Percentiles rank a stretch among this genome's conserved stretches.
Evolutionary conservation across 2,888 invertebrate species (phyloP).

Genomic region (Meghimatium bilineatum): DNA sequence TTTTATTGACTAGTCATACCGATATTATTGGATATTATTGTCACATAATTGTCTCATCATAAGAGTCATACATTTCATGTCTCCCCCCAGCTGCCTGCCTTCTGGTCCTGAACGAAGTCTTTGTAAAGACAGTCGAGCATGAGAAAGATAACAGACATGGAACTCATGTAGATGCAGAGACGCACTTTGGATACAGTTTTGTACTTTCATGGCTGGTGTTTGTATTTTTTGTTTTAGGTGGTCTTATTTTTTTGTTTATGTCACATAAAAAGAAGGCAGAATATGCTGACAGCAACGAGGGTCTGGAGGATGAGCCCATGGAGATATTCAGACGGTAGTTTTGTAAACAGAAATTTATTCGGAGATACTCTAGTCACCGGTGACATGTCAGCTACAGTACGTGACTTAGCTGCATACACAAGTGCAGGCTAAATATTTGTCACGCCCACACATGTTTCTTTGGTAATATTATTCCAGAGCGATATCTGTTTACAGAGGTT

Average conservation of each 20-base stretch:
- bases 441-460: not conserved
- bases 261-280: conserved; percentile 90
- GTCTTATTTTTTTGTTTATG: conserved; percentile 86
- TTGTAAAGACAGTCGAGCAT: conserved; percentile 85
- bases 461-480: not conserved
- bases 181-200: conserved; percentile 82
- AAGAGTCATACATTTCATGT: not conserved
- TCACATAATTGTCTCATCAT: no score
- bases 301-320: conserved; percentile 90
- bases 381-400: not conserved
- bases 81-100: conserved; percentile 84
- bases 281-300: conserved; percentile 88
- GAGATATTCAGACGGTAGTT: conserved; percentile 81
- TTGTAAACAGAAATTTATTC: not conserved
- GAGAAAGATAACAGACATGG: conserved; percentile 83
- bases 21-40: no score
- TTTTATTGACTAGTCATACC: no score
- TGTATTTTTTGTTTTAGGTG: conserved; percentile 83
- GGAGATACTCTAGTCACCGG: not conserved
- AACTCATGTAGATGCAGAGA: conserved; percentile 82
- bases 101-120: conserved; percentile 89
- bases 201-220: conserved; percentile 85
- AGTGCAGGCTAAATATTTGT: not conserved
- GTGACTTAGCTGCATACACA: not conserved
- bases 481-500: not conserved